These are phyloP conservation scores for Leuciscus idus DNA, from an alignment of 2,113 vertebrate genomes.

Conservation along the genomic window DNA sequence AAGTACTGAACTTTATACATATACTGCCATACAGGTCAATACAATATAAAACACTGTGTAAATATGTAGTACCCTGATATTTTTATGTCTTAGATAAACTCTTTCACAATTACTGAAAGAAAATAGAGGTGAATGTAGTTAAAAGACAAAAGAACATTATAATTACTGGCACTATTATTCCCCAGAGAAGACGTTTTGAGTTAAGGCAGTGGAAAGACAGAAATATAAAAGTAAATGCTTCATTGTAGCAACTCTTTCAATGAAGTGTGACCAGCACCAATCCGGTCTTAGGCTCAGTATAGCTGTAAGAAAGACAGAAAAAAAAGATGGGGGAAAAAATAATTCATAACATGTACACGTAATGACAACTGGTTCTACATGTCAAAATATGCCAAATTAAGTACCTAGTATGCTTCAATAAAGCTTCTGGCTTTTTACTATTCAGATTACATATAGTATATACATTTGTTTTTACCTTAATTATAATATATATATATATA, in stretches of 20 bases:
- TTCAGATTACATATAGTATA: too few relatives aligned
- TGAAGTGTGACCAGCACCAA: constrained; percentile 56
- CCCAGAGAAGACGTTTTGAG: background rate
- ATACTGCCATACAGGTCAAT: background rate
- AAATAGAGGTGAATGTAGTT: constrained; percentile 3
- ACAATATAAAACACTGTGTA: background rate
- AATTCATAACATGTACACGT: background rate
- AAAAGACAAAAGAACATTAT: background rate
- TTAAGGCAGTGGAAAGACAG: background rate
- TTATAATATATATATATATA: too few relatives aligned
- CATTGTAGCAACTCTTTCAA: constrained; percentile 13
- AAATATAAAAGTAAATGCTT: constrained; percentile 5
- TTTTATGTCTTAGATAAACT: background rate
- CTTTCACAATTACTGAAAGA: background rate
- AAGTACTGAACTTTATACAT: background rate
- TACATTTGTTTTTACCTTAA: too few relatives aligned
- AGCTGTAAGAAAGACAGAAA: constrained; percentile 40
- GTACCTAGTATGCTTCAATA: background rate
- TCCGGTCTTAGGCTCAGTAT: constrained; percentile 54
- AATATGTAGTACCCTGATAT: constrained; percentile 15
- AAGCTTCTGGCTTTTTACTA: too few relatives aligned
- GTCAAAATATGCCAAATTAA: background rate
- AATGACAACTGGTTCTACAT: background rate
- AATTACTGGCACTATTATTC: background rate
- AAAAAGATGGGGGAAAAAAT: background rate